Base-by-base conservation (phyloP, 1,140 invertebrate genomes). In the Belonocnema kinseyi region DNA sequence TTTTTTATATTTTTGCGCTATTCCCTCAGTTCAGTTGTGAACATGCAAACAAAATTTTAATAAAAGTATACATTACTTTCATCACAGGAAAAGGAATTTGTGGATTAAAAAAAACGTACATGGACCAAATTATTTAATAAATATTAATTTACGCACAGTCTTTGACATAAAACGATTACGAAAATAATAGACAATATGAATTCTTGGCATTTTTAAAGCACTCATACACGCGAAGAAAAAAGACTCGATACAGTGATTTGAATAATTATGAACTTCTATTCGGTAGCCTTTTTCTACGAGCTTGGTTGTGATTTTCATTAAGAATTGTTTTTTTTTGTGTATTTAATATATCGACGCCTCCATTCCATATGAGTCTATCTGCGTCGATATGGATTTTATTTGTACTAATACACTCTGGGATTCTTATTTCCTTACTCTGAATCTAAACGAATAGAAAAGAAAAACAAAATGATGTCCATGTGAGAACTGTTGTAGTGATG, bases 401-500 rank as follows among this genome's bases (percentile, higher is more conserved):
- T 46, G 46, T 72, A 1, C n/a, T 11, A 13, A 16, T 46, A 16
- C 40, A 11, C 16, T 16, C 16, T 50, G 14, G 14, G 46, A 8
- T 33, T 66, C 12, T 66, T 66, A 66, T 66, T 17, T 54, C 53
- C 10, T 61, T 61, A 61, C 21, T 26, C 13, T 61, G 14, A 14
- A 26, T 19, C 19, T 26, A 33, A 61, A 19, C 26, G 54, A 61
- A 13, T 14, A 61, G 26, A 26, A 11, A 26, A 61, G 21, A 71
- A 26, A 50, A 77, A 73, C 72, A 40, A 74, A 80, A 66, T 73
- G 75, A 21, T 80, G 84, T 19, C 76, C 74, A 77, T 26, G 58
- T 78, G 56, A 80, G 72, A 77, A 76, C 77, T 56, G 74, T 78
- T 75, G 33, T 80, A 81, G 72, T 77, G 77, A 46, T 79, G 61